Percentiles rank a stretch among this genome's conserved stretches.
These are phyloP conservation scores for Chaetogeoica ovagalla DNA, from an alignment of 2,888 invertebrate species.

Conservation along the genomic window DNA sequence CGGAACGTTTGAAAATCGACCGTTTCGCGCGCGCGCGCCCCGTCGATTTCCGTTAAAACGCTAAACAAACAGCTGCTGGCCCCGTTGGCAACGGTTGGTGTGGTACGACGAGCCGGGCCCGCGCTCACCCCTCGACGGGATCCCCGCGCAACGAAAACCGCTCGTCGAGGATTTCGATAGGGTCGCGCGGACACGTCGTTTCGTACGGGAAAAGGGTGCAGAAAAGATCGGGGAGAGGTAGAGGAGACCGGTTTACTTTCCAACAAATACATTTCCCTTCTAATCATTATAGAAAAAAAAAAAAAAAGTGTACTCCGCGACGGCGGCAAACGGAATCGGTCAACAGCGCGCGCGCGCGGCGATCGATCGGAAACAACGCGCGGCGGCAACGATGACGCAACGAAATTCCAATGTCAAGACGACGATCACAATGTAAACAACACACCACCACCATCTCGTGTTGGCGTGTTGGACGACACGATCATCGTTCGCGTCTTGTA, in stretches of 20 bases:
- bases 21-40: background rate
- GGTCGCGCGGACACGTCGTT: background rate
- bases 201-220: slow-evolving; percentile 28
- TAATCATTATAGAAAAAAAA: too few species aligned
- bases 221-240: background rate
- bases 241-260: slow-evolving; percentile 26
- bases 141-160: slow-evolving; percentile 4
- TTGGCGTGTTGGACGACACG: background rate
- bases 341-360: background rate
- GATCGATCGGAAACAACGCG: slow-evolving; percentile 44
- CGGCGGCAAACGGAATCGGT: too few species aligned
- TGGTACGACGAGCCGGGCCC: background rate
- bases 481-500: slow-evolving; percentile 30
- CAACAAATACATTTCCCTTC: background rate
- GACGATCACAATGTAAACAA: slow-evolving; percentile 53
- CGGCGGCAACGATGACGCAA: slow-evolving; percentile 40
- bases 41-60: slow-evolving; percentile 43
- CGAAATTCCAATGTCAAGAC: slow-evolving; percentile 52
- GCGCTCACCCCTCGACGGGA: slow-evolving; percentile 14
- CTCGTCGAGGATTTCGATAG: slow-evolving; percentile 4
- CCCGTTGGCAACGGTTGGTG: background rate
- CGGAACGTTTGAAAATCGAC: slow-evolving; percentile 22
- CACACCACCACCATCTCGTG: too few species aligned
- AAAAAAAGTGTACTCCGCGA: too few species aligned
- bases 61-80: slow-evolving; percentile 33